These are phyloP conservation scores for Daubentonia madagascariensis DNA, from an alignment of 2,113 vertebrate species.

Conservation along the genomic window DNA sequence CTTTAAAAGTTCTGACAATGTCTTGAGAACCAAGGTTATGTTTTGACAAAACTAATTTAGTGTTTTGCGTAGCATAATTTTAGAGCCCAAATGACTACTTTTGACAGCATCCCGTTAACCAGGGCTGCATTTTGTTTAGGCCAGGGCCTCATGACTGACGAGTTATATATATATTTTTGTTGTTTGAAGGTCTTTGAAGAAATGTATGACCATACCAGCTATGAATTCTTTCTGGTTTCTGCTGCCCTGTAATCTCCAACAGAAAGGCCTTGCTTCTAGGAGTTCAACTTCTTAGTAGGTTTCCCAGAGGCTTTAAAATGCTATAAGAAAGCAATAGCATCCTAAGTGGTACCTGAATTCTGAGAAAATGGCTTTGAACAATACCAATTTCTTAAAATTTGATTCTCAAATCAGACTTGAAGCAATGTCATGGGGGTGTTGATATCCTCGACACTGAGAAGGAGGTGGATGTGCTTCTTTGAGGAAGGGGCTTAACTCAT, in stretches of 20 bases:
- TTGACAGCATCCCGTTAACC: conserved; percentile 66
- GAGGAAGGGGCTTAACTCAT: conserved; percentile 25
- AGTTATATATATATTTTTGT: conserved; percentile 62
- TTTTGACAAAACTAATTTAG: conserved; percentile 73
- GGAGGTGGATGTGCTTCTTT: background rate
- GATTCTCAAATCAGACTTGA: background rate
- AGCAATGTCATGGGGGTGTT: background rate
- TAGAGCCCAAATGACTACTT: conserved; percentile 62
- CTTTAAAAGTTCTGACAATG: conserved; percentile 62
- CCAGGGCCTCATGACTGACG: conserved; percentile 56
- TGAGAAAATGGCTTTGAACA: conserved; percentile 56
- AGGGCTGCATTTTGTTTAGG: conserved; percentile 71
- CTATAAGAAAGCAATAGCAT: conserved; percentile 43
- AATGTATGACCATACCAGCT: conserved; percentile 61
- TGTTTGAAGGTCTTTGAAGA: conserved; percentile 74
- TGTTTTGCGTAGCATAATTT: conserved; percentile 67
- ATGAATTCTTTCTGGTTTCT: conserved; percentile 75
- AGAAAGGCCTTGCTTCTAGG: conserved; percentile 77
- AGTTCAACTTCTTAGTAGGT: conserved; percentile 68
- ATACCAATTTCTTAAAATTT: background rate
- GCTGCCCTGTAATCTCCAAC: conserved; percentile 76
- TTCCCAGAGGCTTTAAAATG: conserved; percentile 78
- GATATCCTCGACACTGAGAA: background rate
- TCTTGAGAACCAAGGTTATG: conserved; percentile 67
- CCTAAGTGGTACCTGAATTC: conserved; percentile 62